Conservation (phyloP, 53 echinoderm and acorn worm genomes). For the Actinopyga echinites region DNA sequence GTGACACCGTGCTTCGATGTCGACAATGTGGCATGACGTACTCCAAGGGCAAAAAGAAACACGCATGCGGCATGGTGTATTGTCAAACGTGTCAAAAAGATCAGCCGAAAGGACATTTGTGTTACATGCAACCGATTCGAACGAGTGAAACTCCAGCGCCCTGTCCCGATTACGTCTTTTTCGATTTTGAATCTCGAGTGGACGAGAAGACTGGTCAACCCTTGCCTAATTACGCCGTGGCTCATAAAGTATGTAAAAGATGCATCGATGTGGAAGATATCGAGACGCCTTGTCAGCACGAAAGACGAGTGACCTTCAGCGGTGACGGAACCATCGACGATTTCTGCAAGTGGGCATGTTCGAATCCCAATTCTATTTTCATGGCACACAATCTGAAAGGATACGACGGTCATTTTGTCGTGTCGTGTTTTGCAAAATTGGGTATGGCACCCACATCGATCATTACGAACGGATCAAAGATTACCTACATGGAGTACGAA, state of each 20-base stretch:
- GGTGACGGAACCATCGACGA: not conserved
- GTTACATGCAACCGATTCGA: slow-evolving; percentile 15
- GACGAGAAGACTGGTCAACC: not conserved
- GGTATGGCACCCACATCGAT: not conserved
- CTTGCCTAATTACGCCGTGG: slow-evolving; percentile 16
- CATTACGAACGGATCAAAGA: not conserved
- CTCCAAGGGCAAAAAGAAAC: not conserved
- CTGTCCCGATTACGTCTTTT: not conserved
- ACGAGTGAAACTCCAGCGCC: not conserved
- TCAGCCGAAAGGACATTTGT: slow-evolving; percentile 1
- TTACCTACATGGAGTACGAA: not conserved
- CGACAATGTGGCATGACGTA: not conserved
- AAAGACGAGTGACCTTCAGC: not conserved
- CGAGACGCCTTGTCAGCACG: not conserved
- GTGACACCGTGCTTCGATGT: not conserved
- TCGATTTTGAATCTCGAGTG: not conserved
- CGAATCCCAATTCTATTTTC: slow-evolving; percentile 1
- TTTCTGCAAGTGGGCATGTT: not conserved
- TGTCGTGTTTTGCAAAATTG: not conserved
- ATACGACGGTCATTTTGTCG: slow-evolving; percentile 42
- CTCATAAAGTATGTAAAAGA: not conserved
- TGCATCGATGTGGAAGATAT: not conserved
- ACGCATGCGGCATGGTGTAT: not conserved
- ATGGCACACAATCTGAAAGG: slow-evolving; percentile 49
- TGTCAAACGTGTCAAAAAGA: slow-evolving; percentile 9